A percentile compares a stretch with the other conserved stretches of the same genome.
Conservation (phyloP, 2,888 invertebrate genomes). For the Thereva unica region DNA sequence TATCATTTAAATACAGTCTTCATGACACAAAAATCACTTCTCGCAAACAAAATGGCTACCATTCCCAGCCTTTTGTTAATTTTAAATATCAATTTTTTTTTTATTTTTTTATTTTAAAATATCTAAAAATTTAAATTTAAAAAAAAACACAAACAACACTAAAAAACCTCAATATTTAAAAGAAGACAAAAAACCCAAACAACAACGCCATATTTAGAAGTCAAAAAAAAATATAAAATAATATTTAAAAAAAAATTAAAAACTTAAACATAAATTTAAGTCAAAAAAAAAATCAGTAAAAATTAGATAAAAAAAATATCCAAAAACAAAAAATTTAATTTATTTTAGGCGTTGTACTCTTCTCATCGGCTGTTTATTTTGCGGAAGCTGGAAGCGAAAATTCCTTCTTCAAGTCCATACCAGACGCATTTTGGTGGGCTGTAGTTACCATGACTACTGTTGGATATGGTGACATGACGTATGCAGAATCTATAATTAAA, state of each 20-base stretch:
- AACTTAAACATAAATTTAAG: conserved; percentile 33
- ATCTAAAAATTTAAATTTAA: too few relatives aligned
- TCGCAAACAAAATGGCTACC: too few relatives aligned
- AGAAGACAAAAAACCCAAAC: conserved; percentile 9
- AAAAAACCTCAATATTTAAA: background rate
- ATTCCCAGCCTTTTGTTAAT: too few relatives aligned
- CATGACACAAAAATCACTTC: too few relatives aligned
- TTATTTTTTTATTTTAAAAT: too few relatives aligned
- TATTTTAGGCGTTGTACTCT: conserved; percentile 96
- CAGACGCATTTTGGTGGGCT: conserved; percentile 99
- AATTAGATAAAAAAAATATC: conserved; percentile 34
- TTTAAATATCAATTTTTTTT: too few relatives aligned
- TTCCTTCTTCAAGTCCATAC: conserved; percentile 99
- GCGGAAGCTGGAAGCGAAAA: conserved; percentile 99
- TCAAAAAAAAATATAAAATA: conserved; percentile 19
- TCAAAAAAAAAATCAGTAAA: conserved; percentile 41
- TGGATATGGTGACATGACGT: conserved; percentile 99
- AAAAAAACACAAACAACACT: too few relatives aligned
- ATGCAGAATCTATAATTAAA: conserved; percentile 52
- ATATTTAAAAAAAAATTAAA: background rate
- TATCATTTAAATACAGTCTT: too few relatives aligned
- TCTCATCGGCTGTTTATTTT: conserved; percentile 99
- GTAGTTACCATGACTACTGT: conserved; percentile 99
- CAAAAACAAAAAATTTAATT: conserved; percentile 54
- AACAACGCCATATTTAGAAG: conserved; percentile 20